Percentiles rank a stretch among this genome's conserved stretches.
Conservation (phyloP, 2,797 vertebrate species). For the Enteromius trimaculatus region DNA sequence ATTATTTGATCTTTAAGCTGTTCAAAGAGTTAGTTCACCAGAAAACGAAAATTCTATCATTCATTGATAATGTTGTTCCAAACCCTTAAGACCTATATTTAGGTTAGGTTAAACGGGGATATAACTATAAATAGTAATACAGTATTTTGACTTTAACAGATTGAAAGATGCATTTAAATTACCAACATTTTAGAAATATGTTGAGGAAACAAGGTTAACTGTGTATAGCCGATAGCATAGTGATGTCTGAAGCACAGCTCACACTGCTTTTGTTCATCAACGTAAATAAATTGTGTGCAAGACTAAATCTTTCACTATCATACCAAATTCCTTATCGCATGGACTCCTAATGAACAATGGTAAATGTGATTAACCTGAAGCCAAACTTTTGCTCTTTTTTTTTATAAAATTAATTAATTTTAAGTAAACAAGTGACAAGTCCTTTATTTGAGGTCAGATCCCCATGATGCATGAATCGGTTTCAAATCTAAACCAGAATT, state of each 20-base stretch:
- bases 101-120: too few relatives aligned
- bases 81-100: neutral
- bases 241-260: neutral
- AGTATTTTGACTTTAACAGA: neutral
- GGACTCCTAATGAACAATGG: neutral
- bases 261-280: neutral
- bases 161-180: neutral
- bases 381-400: neutral
- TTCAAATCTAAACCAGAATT: neutral
- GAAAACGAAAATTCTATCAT: neutral
- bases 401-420: too few relatives aligned
- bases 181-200: neutral
- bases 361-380: neutral
- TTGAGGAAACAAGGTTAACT: neutral
- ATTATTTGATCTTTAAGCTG: neutral
- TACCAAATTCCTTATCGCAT: neutral
- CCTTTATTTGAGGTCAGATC: neutral
- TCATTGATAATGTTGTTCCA: neutral
- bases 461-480: neutral
- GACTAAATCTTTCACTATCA: neutral
- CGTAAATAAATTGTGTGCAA: neutral
- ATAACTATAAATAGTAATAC: neutral
- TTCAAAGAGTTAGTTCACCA: neutral
- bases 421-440: neutral
- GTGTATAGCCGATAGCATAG: neutral